These are phyloP conservation scores for Sciaenops ocellatus DNA, from an alignment of 2,797 vertebrate species.

Conservation along the genomic window DNA sequence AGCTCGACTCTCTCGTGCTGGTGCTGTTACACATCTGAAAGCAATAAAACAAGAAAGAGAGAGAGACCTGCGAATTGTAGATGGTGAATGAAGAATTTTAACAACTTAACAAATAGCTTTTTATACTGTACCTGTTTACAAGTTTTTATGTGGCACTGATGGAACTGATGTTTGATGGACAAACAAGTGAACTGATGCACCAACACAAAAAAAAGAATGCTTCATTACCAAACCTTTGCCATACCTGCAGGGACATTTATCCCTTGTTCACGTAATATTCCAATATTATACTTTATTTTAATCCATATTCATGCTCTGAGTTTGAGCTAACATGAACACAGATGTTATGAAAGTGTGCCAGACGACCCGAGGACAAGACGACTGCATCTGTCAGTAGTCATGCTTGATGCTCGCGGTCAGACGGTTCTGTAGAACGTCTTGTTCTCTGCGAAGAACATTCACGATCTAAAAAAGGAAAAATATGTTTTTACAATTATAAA, in stretches of 20 bases:
- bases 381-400: constrained; percentile 45
- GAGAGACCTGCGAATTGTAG: constrained; percentile 37
- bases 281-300: constrained; percentile 6
- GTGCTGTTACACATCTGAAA: constrained; percentile 69
- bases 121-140: constrained; percentile 61
- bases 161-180: constrained; percentile 18
- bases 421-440: background rate
- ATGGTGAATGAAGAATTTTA: constrained; percentile 67
- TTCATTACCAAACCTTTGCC: background rate
- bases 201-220: background rate
- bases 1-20: constrained; percentile 36
- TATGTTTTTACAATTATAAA: background rate
- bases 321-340: constrained; percentile 46
- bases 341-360: constrained; percentile 47
- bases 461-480: background rate
- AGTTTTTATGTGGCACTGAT: constrained; percentile 39
- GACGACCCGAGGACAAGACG: constrained; percentile 36
- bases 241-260: constrained; percentile 23
- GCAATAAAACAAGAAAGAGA: constrained; percentile 59
- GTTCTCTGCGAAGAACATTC: constrained; percentile 8
- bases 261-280: background rate
- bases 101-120: constrained; percentile 57
- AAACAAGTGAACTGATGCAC: constrained; percentile 5
- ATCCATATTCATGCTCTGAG: constrained; percentile 47
- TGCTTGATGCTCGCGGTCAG: constrained; percentile 8